Conservation (phyloP, 2,113 vertebrate genomes). For the Panthera tigris region DNA sequence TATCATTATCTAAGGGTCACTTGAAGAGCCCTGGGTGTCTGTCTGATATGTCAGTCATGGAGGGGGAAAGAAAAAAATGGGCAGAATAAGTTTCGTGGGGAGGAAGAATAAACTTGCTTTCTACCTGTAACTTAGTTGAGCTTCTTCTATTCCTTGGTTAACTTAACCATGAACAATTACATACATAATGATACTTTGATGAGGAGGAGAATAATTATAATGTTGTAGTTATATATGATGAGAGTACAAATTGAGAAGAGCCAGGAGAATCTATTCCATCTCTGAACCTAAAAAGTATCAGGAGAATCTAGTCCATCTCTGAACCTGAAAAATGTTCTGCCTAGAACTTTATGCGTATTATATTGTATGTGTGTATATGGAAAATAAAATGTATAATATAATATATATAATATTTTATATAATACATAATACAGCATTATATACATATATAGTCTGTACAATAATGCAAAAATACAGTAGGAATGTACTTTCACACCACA, state of each 20-base stretch:
- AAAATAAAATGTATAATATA: background rate
- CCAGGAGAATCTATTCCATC: background rate
- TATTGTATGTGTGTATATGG: background rate
- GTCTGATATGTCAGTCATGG: background rate
- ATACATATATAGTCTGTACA: background rate
- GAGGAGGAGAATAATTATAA: background rate
- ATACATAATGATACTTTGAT: background rate
- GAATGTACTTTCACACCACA: background rate
- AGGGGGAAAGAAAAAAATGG: background rate
- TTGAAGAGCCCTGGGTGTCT: background rate
- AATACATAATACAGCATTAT: background rate
- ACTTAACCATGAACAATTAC: background rate
- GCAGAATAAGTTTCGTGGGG: background rate
- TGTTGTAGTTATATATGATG: background rate
- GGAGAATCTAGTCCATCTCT: background rate
- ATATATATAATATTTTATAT: background rate
- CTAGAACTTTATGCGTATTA: background rate
- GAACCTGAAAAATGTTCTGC: background rate
- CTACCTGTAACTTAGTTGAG: background rate
- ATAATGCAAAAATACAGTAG: background rate
- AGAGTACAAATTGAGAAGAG: background rate
- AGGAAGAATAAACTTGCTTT: background rate
- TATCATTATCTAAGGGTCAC: background rate
- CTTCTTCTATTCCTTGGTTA: background rate
- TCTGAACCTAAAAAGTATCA: background rate